Evolutionary conservation across 2,888 invertebrate species (phyloP), one percentile per base, ranked within the genome.

Genomic region (Hirtodrosophila alboralis): DNA sequence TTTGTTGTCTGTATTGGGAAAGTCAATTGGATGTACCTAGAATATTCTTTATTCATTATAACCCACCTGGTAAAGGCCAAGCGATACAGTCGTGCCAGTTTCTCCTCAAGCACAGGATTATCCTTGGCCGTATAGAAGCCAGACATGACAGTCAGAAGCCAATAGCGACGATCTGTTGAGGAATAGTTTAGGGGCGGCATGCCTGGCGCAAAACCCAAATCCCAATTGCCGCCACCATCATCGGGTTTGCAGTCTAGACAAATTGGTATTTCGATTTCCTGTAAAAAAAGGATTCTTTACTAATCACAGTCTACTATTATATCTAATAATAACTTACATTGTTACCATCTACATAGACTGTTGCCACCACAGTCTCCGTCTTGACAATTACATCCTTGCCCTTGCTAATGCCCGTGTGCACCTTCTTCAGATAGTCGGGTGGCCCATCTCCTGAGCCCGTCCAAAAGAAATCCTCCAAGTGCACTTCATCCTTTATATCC

Each of bases 381-480:
- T 93, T 93, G 40, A 93, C 93, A 31, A 94, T 92, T 6, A 94
- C 92, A 78, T 89, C 85, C 86, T 90, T 61, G 78, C 89, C 53
- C 92, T 93, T 36, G 91, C 91, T 79, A 91, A 93, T 74, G 92
- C 92, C 83, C 91, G 93, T 89, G 58, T 90, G 90, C 8, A 90
- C 89, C 52, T 89, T 89, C 68, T 88, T 89, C 5, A 90, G 68
- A 54, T 87, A 90, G 0, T 92, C 92, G 6, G 93, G 92, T 0
- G 94, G 94, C 0, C 95, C 96, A 87, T 96, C 96, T 0, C 96
- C 96, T 0, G 95, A 95, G 0, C 96, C 96, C 0, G 96, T 96
- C 96, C 96, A 96, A 89, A 97, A 95, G 90, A 96, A 97, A 89
- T 96, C 96, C 84, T 96, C 96, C 53, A 96, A 84, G 26, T 89